A percentile compares a stretch with the other conserved stretches of the same genome.
phyloP scores from a whole-genome alignment of 2,797 vertebrate genomes.

The Petrocephalus schoutedeni region DNA sequence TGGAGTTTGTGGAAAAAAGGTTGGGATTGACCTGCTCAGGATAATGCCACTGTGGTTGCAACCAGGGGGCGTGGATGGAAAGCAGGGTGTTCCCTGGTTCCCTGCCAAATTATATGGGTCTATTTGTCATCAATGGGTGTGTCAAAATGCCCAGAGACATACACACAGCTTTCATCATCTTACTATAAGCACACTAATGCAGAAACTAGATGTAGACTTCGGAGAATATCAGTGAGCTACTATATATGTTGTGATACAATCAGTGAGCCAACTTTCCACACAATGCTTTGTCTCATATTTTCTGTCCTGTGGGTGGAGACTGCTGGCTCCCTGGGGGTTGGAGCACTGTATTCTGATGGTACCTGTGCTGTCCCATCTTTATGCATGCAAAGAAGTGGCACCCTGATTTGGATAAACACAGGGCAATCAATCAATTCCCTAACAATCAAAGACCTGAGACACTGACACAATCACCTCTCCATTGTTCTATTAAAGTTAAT shows the following conservation, averaged over 20 bases:
- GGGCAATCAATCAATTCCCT: conserved; percentile 24
- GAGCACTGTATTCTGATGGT: background rate
- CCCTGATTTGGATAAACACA: conserved; percentile 13
- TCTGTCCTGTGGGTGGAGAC: background rate
- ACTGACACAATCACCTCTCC: conserved; percentile 47
- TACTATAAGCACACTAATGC: background rate
- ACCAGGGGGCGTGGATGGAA: background rate
- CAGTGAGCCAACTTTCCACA: background rate
- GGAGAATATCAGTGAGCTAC: background rate
- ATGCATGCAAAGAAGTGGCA: conserved; percentile 16
- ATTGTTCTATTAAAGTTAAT: conserved; percentile 67
- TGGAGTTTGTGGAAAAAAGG: background rate
- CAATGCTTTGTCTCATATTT: conserved; percentile 20
- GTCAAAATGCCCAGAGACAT: background rate
- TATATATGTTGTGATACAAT: background rate
- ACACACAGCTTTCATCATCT: background rate
- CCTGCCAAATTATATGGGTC: background rate
- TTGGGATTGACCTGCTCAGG: background rate
- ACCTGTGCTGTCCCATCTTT: background rate
- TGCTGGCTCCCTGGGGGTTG: background rate
- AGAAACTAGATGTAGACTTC: background rate
- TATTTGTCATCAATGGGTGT: background rate
- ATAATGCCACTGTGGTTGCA: background rate
- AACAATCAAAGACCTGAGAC: conserved; percentile 25
- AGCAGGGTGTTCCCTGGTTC: background rate